These are phyloP conservation scores for Drosophila mimetica DNA, from an alignment of 2,888 invertebrate species.

Conservation along the genomic window DNA sequence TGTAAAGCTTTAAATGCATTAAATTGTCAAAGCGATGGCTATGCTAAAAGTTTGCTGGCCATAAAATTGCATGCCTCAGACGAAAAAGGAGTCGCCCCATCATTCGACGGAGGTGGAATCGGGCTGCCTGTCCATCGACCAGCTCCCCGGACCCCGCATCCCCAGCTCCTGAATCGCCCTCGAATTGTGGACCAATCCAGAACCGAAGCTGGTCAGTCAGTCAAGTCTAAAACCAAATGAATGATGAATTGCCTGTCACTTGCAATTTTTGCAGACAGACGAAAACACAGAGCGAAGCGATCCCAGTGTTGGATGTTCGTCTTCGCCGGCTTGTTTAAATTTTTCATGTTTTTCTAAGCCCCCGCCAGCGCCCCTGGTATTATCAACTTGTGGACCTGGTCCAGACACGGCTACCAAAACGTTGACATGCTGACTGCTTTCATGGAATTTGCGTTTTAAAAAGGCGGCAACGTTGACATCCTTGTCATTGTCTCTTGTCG, in stretches of 20 bases:
- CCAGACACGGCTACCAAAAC: constrained; percentile 42
- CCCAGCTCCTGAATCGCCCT: background rate
- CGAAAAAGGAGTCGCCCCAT: constrained; percentile 66
- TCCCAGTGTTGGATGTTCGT: constrained; percentile 48
- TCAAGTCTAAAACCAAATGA: constrained; percentile 72
- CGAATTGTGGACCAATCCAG: constrained; percentile 6
- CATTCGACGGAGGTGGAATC: constrained; percentile 13
- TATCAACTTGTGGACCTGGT: constrained; percentile 19
- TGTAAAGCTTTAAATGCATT: constrained; percentile 72
- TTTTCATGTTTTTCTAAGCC: constrained; percentile 74
- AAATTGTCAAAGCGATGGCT: constrained; percentile 70
- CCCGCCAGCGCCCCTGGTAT: constrained; percentile 8
- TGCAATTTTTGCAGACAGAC: constrained; percentile 79
- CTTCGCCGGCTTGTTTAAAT: constrained; percentile 66
- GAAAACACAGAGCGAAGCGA: constrained; percentile 57
- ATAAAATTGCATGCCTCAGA: constrained; percentile 67
- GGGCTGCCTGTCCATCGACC: constrained; percentile 5
- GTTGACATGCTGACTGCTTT: constrained; percentile 71
- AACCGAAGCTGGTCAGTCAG: constrained; percentile 54
- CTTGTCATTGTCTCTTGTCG: constrained; percentile 49
- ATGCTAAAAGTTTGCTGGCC: constrained; percentile 69
- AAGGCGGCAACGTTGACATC: constrained; percentile 53
- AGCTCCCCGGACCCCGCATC: background rate
- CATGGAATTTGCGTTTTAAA: constrained; percentile 67
- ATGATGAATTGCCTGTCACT: constrained; percentile 81